Percentiles rank a stretch among this genome's conserved stretches.
phyloP scores from a whole-genome alignment of 2,113 vertebrate genomes.

The Myotis yumanensis region DNA sequence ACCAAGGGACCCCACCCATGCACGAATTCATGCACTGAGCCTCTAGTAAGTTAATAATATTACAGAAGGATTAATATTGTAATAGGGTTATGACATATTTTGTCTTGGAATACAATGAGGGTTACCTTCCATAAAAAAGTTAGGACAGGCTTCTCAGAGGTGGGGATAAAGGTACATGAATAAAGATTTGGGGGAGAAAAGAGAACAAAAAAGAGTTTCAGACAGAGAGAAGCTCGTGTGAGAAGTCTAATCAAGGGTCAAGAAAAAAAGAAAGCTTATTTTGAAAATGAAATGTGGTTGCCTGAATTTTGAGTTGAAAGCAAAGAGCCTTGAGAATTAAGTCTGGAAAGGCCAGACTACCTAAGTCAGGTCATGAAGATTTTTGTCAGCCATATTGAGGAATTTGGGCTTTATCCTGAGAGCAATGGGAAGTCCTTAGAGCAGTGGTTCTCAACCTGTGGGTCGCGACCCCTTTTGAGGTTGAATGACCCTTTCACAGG shows the following conservation, averaged over 20 bases:
- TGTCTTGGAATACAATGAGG: background rate
- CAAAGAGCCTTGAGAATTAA: background rate
- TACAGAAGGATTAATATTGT: background rate
- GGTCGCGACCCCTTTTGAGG: too few species aligned
- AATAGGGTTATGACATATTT: background rate
- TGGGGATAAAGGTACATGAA: background rate
- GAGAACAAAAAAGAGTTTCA: background rate
- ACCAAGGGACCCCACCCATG: too few species aligned
- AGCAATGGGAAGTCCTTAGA: background rate
- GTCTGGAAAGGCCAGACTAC: background rate
- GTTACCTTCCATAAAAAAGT: background rate
- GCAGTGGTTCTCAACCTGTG: too few species aligned
- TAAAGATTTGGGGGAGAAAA: background rate
- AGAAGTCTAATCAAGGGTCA: background rate
- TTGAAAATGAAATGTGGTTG: background rate
- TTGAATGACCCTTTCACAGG: too few species aligned
- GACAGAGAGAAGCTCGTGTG: background rate
- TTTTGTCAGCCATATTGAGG: background rate
- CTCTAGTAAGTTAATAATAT: background rate
- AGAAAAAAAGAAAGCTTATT: background rate
- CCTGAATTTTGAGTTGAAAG: constrained; percentile 18
- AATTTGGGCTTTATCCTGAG: background rate
- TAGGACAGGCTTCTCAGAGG: background rate
- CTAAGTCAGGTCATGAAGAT: background rate
- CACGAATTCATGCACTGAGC: too few species aligned